These are phyloP conservation scores for Indicator indicator DNA, from an alignment of 2,113 vertebrate genomes.

Conservation along the genomic window DNA sequence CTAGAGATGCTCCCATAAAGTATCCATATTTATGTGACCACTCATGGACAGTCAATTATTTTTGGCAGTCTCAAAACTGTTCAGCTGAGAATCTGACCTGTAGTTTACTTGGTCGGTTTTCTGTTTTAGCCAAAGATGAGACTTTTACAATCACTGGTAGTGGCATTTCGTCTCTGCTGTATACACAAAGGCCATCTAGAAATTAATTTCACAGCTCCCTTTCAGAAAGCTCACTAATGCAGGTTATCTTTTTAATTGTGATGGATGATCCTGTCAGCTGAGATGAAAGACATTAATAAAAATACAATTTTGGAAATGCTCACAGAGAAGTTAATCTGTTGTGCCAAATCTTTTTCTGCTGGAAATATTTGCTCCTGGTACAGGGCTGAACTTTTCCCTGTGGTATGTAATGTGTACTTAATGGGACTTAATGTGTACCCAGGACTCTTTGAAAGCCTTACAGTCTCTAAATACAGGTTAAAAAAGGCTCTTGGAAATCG, in stretches of 20 bases:
- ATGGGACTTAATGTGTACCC: neutral
- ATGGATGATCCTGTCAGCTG: conserved; percentile 40
- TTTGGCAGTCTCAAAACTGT: neutral
- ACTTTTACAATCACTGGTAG: neutral
- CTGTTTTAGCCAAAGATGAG: neutral
- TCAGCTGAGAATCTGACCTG: neutral
- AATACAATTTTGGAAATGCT: neutral
- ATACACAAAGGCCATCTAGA: neutral
- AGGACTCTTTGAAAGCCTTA: neutral
- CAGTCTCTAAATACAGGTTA: neutral
- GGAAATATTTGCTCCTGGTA: neutral
- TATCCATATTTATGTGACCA: neutral
- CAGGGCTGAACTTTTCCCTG: neutral
- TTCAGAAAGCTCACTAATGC: conserved; percentile 6
- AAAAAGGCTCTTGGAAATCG: neutral
- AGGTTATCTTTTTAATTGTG: conserved; percentile 49
- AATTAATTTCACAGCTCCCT: conserved; percentile 12
- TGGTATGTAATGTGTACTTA: neutral
- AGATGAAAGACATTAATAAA: conserved; percentile 45
- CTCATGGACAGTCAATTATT: neutral
- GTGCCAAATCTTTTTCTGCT: neutral
- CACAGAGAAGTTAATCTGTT: neutral
- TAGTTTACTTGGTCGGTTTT: neutral
- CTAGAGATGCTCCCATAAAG: neutral
- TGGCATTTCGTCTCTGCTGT: neutral